Evolutionary conservation across 2,888 invertebrate species (phyloP).

Genomic region (Sarcophaga variegata): DNA sequence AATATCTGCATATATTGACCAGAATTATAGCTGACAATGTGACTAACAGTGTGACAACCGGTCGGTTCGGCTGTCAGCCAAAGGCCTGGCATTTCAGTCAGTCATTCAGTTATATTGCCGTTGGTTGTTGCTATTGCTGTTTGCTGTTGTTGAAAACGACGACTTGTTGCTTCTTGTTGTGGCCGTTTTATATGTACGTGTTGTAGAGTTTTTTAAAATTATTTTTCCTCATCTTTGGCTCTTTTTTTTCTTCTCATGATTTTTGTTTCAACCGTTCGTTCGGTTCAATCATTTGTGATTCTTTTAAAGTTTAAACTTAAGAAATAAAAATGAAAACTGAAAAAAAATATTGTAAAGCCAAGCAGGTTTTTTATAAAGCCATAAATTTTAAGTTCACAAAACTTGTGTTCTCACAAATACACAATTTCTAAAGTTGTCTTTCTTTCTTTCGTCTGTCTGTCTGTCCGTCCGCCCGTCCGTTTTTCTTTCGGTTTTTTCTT

Average conservation of each 20-base stretch:
- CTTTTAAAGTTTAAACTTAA: conserved; percentile 54
- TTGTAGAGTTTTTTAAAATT: conserved; percentile 45
- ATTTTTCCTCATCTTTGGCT: conserved; percentile 8
- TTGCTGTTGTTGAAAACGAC: conserved; percentile 54
- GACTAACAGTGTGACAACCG: conserved; percentile 63
- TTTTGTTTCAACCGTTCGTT: not conserved
- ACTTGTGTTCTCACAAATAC: conserved; percentile 68
- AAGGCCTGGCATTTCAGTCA: conserved; percentile 35
- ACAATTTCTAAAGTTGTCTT: conserved; percentile 47
- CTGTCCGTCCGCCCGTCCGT: not conserved
- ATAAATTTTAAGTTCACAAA: conserved; percentile 73
- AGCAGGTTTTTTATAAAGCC: conserved; percentile 75
- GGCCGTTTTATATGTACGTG: conserved; percentile 72
- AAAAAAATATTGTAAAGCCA: conserved; percentile 52
- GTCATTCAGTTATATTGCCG: conserved; percentile 29
- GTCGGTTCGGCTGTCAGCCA: conserved; percentile 30
- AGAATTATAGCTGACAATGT: conserved; percentile 50
- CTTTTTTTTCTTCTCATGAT: not conserved
- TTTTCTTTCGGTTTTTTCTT: conserved; percentile 15
- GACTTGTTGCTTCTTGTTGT: conserved; percentile 69
- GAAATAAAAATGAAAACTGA: conserved; percentile 2
- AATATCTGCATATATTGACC: conserved; percentile 56
- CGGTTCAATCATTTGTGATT: conserved; percentile 53
- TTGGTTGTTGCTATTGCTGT: conserved; percentile 26
- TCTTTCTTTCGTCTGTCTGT: not conserved